Conservation (phyloP, 2,113 vertebrate genomes). For the Calypte anna region DNA sequence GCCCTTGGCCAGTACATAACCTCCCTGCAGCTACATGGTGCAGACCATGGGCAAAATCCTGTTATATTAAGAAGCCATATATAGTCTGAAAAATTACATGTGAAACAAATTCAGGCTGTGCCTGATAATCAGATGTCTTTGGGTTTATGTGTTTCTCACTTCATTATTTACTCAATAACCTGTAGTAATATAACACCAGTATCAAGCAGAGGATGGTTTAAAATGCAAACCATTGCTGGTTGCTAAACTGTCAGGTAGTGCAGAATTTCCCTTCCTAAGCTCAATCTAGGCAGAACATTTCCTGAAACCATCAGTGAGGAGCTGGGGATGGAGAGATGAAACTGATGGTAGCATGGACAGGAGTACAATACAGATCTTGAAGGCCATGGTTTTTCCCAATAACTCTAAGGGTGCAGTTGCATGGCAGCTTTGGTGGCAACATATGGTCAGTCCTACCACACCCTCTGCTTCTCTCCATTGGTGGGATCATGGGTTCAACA, state of each 20-base stretch:
- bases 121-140: not conserved
- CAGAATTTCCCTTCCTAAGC: not conserved
- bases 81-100: not conserved
- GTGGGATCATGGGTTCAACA: not conserved
- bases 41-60: rapidly evolving
- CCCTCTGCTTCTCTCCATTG: not conserved
- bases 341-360: not conserved
- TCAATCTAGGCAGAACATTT: not conserved
- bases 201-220: not conserved
- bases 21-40: not conserved
- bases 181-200: not conserved
- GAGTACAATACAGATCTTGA: not conserved
- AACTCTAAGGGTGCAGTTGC: not conserved
- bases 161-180: not conserved
- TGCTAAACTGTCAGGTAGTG: not conserved
- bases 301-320: not conserved
- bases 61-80: rapidly evolving
- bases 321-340: not conserved
- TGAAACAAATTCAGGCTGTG: not conserved
- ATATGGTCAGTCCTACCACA: rapidly evolving
- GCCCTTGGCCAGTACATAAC: rapidly evolving
- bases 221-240: not conserved
- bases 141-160: not conserved
- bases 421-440: rapidly evolving
- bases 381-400: not conserved